phyloP scores from a whole-genome alignment of 2,797 vertebrate species.

The Anabacerthia variegaticeps region DNA sequence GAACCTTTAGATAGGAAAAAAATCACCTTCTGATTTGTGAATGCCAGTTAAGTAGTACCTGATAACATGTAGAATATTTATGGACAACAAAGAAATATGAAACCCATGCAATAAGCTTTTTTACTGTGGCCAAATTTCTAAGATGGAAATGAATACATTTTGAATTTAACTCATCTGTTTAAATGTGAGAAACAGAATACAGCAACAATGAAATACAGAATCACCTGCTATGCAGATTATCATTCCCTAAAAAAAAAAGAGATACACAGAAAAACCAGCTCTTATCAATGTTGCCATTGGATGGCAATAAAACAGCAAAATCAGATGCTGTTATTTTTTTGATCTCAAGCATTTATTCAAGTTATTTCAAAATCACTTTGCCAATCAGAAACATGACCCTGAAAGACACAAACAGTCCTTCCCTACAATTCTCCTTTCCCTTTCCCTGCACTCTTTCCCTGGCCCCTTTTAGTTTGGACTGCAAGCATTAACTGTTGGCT shows the following conservation, averaged over 20 bases:
- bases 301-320: constrained; percentile 2
- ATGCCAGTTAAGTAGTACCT: neutral
- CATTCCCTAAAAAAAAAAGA: neutral
- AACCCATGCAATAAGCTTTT: neutral
- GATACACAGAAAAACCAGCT: neutral
- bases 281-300: neutral
- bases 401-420: neutral
- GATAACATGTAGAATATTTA: neutral
- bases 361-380: neutral
- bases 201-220: neutral
- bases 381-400: neutral
- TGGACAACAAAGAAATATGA: neutral
- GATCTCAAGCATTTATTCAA: neutral
- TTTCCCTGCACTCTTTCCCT: neutral
- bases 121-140: neutral
- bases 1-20: neutral
- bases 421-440: neutral
- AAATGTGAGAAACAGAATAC: neutral
- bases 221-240: neutral
- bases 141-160: neutral
- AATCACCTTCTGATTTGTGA: neutral
- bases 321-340: neutral
- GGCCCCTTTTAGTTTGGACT: neutral
- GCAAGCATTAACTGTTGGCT: neutral
- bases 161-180: neutral